Evolutionary conservation across 2,888 invertebrate species (phyloP).

Genomic region (Slavum lentiscoides): DNA sequence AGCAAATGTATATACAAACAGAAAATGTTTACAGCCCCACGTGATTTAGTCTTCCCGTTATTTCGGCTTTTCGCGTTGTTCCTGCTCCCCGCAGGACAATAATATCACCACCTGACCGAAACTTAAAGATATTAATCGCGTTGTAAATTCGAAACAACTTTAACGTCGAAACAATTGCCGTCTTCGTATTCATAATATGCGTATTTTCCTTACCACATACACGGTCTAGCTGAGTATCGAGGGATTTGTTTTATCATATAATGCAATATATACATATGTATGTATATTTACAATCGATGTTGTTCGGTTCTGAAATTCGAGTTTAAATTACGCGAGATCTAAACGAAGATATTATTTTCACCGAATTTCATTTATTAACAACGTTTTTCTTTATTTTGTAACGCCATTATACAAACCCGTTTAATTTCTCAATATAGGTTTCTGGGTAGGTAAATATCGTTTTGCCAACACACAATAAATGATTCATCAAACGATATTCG

Average conservation of each 20-base stretch:
- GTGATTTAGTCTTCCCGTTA: conserved; percentile 31
- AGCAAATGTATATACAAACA: conserved; percentile 11
- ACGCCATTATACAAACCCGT: too few species aligned
- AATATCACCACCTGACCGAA: conserved; percentile 33
- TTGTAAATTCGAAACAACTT: conserved; percentile 36
- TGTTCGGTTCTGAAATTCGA: too few species aligned
- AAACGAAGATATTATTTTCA: too few species aligned
- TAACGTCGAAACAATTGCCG: conserved; percentile 22
- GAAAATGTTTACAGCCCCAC: conserved; percentile 33
- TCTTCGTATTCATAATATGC: conserved; percentile 10
- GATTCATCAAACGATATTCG: too few species aligned
- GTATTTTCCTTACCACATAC: not conserved
- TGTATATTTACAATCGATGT: not conserved
- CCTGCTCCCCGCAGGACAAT: conserved; percentile 17
- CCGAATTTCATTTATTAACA: too few species aligned
- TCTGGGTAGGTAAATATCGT: too few species aligned
- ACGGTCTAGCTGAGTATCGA: not conserved
- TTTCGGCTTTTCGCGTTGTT: conserved; percentile 13
- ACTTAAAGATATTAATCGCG: conserved; percentile 38
- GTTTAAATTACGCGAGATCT: too few species aligned
- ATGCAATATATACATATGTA: too few species aligned
- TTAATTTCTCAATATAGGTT: too few species aligned
- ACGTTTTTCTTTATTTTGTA: too few species aligned
- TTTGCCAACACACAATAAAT: too few species aligned
- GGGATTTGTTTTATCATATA: not conserved